Base-by-base conservation (phyloP, 1,140 invertebrate species). In the Paralvinella palmiformis region DNA sequence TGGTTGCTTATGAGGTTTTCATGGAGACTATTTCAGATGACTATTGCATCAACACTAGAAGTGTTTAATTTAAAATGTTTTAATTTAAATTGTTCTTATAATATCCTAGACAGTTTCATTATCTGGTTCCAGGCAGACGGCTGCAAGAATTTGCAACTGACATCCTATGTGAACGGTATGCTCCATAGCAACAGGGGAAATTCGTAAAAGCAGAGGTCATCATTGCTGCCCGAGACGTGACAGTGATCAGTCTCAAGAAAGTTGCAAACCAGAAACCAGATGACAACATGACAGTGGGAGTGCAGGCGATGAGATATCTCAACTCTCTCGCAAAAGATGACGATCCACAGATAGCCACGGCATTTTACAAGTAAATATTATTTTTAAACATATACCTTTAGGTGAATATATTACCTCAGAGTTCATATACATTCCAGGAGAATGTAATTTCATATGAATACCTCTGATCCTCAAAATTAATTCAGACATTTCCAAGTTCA, bases 141-240 rank as follows among this genome's bases (percentile, higher is more conserved):
- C 45, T 48, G 45, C 45, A 48, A 48, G n/a, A n/a, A n/a, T n/a
- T n/a, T n/a, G n/a, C n/a, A n/a, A n/a, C 45, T 48, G 45, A 24
- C 45, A 48, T 48, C 45, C n/a, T n/a, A n/a, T n/a, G n/a, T n/a
- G n/a, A n/a, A n/a, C n/a, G n/a, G n/a, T n/a, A n/a, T 48, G 45
- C 45, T 48, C 45, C 45, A 17, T 48, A 48, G 45, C 27, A 48
- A n/a, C 20, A 22, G 45, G 45, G 45, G n/a, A 48, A 48, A n/a
- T 48, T 48, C 27, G 45, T 48, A 5, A 48, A 48, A 24, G 45
- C 45, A 5, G 45, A 48, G 17, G 45, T 48, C 4, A 48, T 48
- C 4, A 48, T 15, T 17, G 45, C 45, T 48, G 45, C 45, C 45
- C 4, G 17, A 48, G 15, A 48, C 45, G 45, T 48, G 45, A 48